phyloP scores from a whole-genome alignment of 2,113 vertebrate species.

The Charina bottae region DNA sequence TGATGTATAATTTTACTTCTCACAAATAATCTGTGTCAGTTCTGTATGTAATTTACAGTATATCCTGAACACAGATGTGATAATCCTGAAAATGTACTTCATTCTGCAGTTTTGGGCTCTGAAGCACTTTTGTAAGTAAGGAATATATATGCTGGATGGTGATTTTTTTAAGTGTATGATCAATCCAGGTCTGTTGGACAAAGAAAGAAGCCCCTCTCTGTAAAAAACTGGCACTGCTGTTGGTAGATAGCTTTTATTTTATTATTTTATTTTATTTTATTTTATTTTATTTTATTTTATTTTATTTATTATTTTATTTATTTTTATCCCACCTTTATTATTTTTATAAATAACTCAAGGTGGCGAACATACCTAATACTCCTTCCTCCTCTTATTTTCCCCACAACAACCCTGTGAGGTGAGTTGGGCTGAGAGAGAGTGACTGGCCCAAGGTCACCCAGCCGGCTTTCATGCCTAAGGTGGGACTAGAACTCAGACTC shows the following conservation, averaged over 20 bases:
- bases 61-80: neutral
- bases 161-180: neutral
- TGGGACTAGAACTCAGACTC: no score
- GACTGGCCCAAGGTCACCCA: no score
- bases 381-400: no score
- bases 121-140: neutral
- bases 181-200: neutral
- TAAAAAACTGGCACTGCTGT: neutral
- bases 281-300: no score
- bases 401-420: no score
- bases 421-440: no score
- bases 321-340: no score
- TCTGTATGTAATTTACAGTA: neutral
- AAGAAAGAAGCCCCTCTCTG: neutral
- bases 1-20: neutral
- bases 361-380: no score
- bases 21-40: neutral
- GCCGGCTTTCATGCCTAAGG: no score
- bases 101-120: neutral
- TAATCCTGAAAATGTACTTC: neutral
- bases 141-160: neutral
- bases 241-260: neutral
- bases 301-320: no score
- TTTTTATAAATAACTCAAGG: no score
- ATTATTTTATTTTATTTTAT: no score